Base-by-base conservation (phyloP, 92 coral and sea anemone species). In the Palythoa grandiflora region DNA sequence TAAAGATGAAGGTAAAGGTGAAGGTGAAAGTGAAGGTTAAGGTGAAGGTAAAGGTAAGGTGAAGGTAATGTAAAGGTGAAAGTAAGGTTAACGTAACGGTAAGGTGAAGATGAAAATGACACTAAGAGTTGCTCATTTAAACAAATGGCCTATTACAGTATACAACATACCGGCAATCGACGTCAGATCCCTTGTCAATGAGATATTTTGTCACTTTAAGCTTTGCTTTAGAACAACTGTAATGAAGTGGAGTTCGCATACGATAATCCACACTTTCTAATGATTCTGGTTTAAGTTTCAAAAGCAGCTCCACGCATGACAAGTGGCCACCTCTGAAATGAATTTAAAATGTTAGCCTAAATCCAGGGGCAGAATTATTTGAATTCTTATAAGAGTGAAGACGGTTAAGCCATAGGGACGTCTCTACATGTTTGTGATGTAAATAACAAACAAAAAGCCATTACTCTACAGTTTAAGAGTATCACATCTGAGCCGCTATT, bases 151-250 rank as follows among this genome's bases (percentile, higher is more conserved):
- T 17, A 10, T 28, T 28, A 28, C 28, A 28, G 28, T 19, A 16
- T 21, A 36, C 11, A 21, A 36, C 92, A 71, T 61, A 94, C 98
- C 98, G 91, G 74, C 87, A 90, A 38, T 94, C 95, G 6, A 88
- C 77, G 13, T 91, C 93, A 13, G 94, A 95, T 13, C 98, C 98
- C 74, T 94, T 93, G 12, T 93, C 89, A 17, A 92, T 51, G 10
- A 94, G 88, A 80, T 94, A 94, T 80, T 91, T 90, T 10, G 63
- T 54, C 74, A 93, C 93, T 6, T 38, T 55, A 15, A 84, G n/a
- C 87, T 60, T 90, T 8, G 74, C 94, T 72, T 90, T 80, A 4
- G 68, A 39, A 2, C 92, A 92, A 14, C 94, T 90, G 78, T 90
- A 93, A 40, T 77, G 92, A 75, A 94, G 84, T 35, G 95, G 91